Evolutionary conservation across 37 sponge, comb jelly and placozoan genomes (phyloP).

Genomic region (Beroe ovata): DNA sequence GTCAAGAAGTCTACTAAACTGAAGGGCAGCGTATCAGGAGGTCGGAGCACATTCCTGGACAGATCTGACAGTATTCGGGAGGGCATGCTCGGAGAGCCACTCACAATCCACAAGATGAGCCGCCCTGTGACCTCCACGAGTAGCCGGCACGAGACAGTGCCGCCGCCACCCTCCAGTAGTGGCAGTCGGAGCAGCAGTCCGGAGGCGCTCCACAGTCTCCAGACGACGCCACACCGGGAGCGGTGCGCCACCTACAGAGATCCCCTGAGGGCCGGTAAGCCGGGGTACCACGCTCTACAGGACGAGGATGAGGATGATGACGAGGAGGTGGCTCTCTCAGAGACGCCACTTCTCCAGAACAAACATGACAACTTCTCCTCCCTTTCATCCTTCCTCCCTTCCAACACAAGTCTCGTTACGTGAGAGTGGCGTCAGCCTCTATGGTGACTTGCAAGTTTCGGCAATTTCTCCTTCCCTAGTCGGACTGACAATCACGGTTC

Average conservation of each 20-base stretch:
- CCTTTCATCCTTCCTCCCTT: slow-evolving; percentile 36
- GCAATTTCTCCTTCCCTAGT: no score
- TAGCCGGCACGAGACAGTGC: not conserved
- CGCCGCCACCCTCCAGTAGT: not conserved
- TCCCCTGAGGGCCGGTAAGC: not conserved
- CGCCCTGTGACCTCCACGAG: not conserved
- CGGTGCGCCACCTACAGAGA: slow-evolving; percentile 52
- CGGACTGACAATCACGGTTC: no score
- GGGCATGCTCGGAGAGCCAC: not conserved
- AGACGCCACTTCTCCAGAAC: slow-evolving; percentile 29
- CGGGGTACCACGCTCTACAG: not conserved
- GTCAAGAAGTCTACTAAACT: slow-evolving; percentile 31
- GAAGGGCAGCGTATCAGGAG: not conserved
- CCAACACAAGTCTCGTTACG: slow-evolving; percentile 14
- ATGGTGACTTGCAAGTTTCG: no score
- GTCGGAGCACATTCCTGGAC: not conserved
- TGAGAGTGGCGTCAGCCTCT: no score
- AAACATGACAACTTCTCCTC: slow-evolving; percentile 29
- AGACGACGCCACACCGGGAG: slow-evolving; percentile 1
- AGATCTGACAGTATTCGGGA: not conserved
- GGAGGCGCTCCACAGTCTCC: not conserved
- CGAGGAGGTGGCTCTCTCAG: slow-evolving; percentile 22
- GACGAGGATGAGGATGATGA: slow-evolving; percentile 28
- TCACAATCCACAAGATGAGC: not conserved
- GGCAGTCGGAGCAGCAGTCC: not conserved